Evolutionary conservation across 1,140 invertebrate species (phyloP).

Genomic region (Radopholus similis): DNA sequence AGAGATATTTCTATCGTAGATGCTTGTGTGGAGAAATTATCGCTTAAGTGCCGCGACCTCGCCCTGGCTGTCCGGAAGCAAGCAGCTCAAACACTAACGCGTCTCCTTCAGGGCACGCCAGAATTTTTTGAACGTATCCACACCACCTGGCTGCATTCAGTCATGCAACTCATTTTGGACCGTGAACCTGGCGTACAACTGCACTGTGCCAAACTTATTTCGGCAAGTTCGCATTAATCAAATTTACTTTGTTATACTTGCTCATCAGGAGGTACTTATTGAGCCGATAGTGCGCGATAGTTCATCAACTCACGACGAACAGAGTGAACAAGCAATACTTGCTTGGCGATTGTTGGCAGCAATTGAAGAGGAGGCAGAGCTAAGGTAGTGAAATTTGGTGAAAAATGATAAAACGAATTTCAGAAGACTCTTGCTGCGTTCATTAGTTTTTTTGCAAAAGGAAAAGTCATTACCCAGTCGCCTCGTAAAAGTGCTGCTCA

Average conservation of each 20-base stretch:
- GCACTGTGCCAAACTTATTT: conserved; percentile 30
- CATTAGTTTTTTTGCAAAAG: conserved; percentile 7
- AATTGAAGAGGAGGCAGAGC: conserved; percentile 26
- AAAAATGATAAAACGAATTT: conserved; percentile 11
- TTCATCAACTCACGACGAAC: neutral
- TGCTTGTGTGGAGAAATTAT: neutral
- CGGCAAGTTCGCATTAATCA: conserved; percentile 14
- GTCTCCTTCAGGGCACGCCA: conserved; percentile 2
- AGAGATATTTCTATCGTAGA: neutral
- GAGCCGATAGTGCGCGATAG: conserved; percentile 17
- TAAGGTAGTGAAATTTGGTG: conserved; percentile 2
- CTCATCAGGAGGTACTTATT: conserved; percentile 21
- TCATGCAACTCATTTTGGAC: conserved; percentile 38
- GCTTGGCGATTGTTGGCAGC: conserved; percentile 14
- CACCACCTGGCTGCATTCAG: conserved; percentile 24
- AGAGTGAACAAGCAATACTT: too few species aligned
- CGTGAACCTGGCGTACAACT: conserved; percentile 29
- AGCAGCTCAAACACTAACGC: conserved; percentile 37
- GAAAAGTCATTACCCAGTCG: conserved; percentile 11
- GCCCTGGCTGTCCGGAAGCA: conserved; percentile 32
- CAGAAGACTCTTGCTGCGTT: conserved; percentile 24
- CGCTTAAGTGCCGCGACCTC: conserved; percentile 17
- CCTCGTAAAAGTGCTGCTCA: conserved; percentile 18
- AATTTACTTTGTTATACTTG: neutral
- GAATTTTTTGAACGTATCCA: conserved; percentile 13